Base-by-base conservation (phyloP, 2,888 invertebrate genomes). In the Meandrusa payeni region DNA sequence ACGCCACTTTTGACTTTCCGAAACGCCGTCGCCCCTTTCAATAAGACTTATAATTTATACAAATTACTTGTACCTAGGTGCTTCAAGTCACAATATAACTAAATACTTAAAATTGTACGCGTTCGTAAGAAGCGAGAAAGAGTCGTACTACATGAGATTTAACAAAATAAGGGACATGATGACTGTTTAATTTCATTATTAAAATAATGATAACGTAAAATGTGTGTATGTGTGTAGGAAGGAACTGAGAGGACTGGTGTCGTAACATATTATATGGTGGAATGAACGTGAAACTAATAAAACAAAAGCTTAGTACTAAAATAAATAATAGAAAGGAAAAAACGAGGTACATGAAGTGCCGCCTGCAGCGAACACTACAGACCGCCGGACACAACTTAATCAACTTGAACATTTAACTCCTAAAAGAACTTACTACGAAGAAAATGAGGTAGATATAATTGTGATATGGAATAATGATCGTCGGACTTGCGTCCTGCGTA, bases 401-500 rank as follows among this genome's bases (percentile, higher is more conserved):
- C 32, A 29, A 59, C 51, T n/a, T 63, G 54, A 75, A 74, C 68
- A 69, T 69, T 62, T 59, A 66, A 66, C 11, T 63, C 56, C 64
- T 66, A 74, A n/a, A 79, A 73, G 62, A 70, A 57, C 81, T 78
- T 82, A 80, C 65, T 75, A 76, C 75, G 70, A 77, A 77, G 71
- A 76, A 81, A 82, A 83, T 87, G 86, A 87, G 86, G 86, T 87
- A 87, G 86, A 81, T 86, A 74, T 54, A 67, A 82, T 85, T 85
- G 86, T 86, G 86, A 86, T 87, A 86, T 86, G 85, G 76, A 80
- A 70, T 77, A 68, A 68, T 54, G 54, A 69, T 59, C 60, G 66
- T 61, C 65, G 51, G 62, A 68, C 67, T 57, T 52, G 41, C 5
- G 24, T 41, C 34, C 28, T 33, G n/a, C n/a, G n/a, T n/a, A n/a